Evolutionary conservation across 2,113 vertebrate species (phyloP).

Genomic region (Oostethus manadensis): DNA sequence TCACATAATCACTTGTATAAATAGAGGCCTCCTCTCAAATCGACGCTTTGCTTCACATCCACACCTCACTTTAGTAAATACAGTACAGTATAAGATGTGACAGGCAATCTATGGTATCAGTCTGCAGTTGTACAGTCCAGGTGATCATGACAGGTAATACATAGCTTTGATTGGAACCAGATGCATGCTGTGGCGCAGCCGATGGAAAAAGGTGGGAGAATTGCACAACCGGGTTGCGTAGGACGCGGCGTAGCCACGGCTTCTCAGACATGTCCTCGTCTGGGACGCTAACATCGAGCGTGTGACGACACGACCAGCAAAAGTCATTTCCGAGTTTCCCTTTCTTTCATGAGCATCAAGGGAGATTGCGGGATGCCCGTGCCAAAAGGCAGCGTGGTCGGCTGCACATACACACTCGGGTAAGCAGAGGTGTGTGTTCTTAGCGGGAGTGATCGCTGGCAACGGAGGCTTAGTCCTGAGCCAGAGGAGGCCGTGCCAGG

Average conservation of each 20-base stretch:
- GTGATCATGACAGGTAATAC: conserved; percentile 27
- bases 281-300: conserved; percentile 19
- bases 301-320: not conserved
- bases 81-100: too few species aligned
- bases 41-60: too few species aligned
- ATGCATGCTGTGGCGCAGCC: conserved; percentile 6
- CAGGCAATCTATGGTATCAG: not conserved
- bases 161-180: conserved; percentile 44
- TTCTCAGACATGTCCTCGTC: conserved; percentile 8
- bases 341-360: not conserved
- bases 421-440: conserved; percentile 56
- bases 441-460: conserved; percentile 57
- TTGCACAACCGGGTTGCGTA: conserved; percentile 1
- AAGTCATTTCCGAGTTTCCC: conserved; percentile 9
- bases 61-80: too few species aligned
- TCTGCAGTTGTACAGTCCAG: not conserved
- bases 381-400: conserved; percentile 16
- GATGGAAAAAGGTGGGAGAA: conserved; percentile 3
- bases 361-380: conserved; percentile 12
- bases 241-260: not conserved
- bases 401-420: conserved; percentile 23
- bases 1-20: too few species aligned
- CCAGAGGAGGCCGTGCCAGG: conserved; percentile 46
- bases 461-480: conserved; percentile 52
- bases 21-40: too few species aligned